These are phyloP conservation scores for Lophura nycthemera DNA, from an alignment of 2,113 vertebrate species.

Conservation along the genomic window DNA sequence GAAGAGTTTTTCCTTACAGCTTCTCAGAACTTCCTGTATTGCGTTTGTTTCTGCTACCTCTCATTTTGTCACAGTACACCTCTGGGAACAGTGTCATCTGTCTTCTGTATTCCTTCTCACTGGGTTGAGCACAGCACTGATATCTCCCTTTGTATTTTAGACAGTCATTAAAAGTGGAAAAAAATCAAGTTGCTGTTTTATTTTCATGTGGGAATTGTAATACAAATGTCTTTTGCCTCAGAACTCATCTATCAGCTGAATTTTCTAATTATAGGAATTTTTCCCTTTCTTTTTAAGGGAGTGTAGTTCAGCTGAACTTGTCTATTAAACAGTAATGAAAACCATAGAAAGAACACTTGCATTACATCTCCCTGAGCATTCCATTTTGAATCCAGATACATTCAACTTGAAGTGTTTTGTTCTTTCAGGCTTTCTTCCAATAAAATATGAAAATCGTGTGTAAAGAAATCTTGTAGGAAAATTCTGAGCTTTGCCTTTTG, in stretches of 20 bases:
- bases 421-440: constrained; percentile 37
- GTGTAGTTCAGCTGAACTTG: neutral
- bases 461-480: neutral
- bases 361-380: neutral
- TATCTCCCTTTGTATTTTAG: neutral
- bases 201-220: neutral
- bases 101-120: neutral
- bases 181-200: neutral
- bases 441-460: neutral
- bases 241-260: neutral
- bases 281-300: neutral
- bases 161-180: neutral
- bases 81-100: neutral
- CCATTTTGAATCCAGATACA: constrained; percentile 1
- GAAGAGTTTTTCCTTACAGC: neutral
- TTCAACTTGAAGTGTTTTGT: neutral
- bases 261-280: neutral
- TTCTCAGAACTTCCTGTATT: neutral
- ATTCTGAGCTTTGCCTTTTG: constrained; percentile 5
- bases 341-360: neutral
- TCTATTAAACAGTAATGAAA: neutral
- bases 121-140: neutral
- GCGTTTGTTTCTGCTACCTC: neutral
- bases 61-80: neutral
- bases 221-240: neutral